Percentiles rank a stretch among this genome's conserved stretches.
These are phyloP conservation scores for Rutpela maculata DNA, from an alignment of 2,888 invertebrate species.

Conservation along the genomic window DNA sequence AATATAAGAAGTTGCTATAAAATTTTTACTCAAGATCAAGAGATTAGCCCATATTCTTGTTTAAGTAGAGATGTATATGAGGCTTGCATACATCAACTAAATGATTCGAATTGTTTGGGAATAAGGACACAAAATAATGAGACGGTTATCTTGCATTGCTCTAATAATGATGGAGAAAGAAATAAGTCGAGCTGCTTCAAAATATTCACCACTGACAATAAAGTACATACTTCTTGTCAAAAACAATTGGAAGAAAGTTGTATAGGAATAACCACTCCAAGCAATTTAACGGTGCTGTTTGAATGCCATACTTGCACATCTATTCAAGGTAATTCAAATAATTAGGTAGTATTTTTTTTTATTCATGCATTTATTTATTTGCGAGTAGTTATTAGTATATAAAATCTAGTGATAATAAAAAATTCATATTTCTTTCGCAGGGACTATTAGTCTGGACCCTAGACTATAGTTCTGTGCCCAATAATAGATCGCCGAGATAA, in stretches of 20 bases:
- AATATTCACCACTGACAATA: not conserved
- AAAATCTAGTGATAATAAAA: too few species aligned
- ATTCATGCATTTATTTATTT: too few species aligned
- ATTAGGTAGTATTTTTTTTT: not conserved
- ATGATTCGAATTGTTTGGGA: not conserved
- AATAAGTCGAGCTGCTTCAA: not conserved
- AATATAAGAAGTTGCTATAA: not conserved
- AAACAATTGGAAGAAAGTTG: not conserved
- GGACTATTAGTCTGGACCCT: too few species aligned
- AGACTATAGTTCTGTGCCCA: too few species aligned
- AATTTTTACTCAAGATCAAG: not conserved
- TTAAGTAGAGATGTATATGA: not conserved
- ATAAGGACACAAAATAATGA: not conserved
- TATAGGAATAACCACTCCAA: slow-evolving; percentile 4
- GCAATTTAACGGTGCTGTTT: slow-evolving; percentile 3
- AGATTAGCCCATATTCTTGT: not conserved
- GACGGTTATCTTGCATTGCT: not conserved
- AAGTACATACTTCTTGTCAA: not conserved
- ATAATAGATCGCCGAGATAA: too few species aligned
- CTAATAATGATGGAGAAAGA: not conserved
- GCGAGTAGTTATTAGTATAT: too few species aligned
- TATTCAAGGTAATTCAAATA: not conserved
- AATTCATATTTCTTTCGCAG: too few species aligned
- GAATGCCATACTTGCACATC: slow-evolving; percentile 10
- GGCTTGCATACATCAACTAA: not conserved